phyloP scores from a whole-genome alignment of 2,888 invertebrate species.

The Julus scandinavius region DNA sequence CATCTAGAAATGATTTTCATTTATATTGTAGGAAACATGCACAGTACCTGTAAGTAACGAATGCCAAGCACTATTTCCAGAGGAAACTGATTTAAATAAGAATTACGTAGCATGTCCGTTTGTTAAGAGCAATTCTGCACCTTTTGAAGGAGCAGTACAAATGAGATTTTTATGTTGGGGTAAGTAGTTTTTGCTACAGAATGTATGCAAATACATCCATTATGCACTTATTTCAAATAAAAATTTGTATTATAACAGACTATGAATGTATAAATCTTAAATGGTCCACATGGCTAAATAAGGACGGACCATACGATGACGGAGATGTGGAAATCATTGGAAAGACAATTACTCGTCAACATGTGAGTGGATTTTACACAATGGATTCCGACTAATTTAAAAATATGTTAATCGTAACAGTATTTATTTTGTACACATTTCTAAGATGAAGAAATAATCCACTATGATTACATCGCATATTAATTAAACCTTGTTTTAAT shows the following conservation, averaged over 20 bases:
- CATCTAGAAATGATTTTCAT: too few species aligned
- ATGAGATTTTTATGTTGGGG: conserved; percentile 51
- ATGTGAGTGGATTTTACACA: background rate
- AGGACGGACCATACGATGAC: conserved; percentile 50
- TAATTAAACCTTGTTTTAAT: background rate
- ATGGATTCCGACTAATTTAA: too few species aligned
- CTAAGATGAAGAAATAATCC: too few species aligned
- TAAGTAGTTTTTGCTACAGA: background rate
- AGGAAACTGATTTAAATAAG: background rate
- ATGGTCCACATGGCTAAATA: conserved; percentile 53
- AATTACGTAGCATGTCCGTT: conserved; percentile 16
- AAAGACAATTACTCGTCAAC: conserved; percentile 14
- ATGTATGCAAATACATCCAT: too few species aligned
- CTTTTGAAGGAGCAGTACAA: conserved; percentile 10
- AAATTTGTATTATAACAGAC: background rate
- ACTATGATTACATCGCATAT: too few species aligned
- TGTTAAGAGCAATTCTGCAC: background rate
- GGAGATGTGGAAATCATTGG: conserved; percentile 53
- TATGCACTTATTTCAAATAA: too few species aligned
- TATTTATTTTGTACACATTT: too few species aligned
- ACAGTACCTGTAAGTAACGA: conserved; percentile 50
- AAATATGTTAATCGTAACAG: background rate
- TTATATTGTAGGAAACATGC: background rate
- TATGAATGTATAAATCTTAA: conserved; percentile 23
- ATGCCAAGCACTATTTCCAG: conserved; percentile 30